Evolutionary conservation across 2,888 invertebrate species (phyloP).

Genomic region (Bombylius major): DNA sequence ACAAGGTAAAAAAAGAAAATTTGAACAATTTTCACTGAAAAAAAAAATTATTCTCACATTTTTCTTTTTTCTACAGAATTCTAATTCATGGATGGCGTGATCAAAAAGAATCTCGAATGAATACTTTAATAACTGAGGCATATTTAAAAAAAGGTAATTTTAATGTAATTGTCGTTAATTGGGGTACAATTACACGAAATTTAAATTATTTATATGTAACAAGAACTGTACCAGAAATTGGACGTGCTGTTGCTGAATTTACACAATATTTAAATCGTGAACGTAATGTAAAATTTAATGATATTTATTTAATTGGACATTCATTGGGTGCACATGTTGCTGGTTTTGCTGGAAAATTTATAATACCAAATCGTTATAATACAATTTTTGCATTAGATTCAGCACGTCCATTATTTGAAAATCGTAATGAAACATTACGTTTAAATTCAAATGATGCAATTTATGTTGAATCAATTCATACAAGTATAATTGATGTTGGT

Average conservation of each 20-base stretch:
- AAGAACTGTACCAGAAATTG: constrained; percentile 38
- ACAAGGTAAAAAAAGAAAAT: background rate
- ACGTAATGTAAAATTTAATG: constrained; percentile 27
- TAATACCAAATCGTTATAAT: constrained; percentile 24
- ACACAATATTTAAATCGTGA: constrained; percentile 52
- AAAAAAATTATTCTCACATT: background rate
- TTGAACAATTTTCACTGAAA: no score
- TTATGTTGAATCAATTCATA: constrained; percentile 22
- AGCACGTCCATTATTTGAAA: constrained; percentile 32
- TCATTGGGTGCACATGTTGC: constrained; percentile 49
- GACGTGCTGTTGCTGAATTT: constrained; percentile 43
- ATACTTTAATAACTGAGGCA: constrained; percentile 28
- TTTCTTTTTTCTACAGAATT: constrained; percentile 7
- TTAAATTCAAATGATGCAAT: constrained; percentile 14
- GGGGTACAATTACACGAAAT: constrained; percentile 32
- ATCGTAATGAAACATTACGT: constrained; percentile 27
- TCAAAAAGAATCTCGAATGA: constrained; percentile 34
- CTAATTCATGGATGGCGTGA: constrained; percentile 48
- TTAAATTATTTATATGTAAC: constrained; percentile 28
- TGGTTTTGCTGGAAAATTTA: constrained; percentile 42
- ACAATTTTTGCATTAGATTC: constrained; percentile 49
- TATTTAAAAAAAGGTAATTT: constrained; percentile 43
- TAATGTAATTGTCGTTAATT: constrained; percentile 49
- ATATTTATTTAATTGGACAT: constrained; percentile 37
- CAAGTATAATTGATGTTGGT: constrained; percentile 17